Conservation (phyloP, 64 coral and sea anemone species). For the Montipora capricornis region DNA sequence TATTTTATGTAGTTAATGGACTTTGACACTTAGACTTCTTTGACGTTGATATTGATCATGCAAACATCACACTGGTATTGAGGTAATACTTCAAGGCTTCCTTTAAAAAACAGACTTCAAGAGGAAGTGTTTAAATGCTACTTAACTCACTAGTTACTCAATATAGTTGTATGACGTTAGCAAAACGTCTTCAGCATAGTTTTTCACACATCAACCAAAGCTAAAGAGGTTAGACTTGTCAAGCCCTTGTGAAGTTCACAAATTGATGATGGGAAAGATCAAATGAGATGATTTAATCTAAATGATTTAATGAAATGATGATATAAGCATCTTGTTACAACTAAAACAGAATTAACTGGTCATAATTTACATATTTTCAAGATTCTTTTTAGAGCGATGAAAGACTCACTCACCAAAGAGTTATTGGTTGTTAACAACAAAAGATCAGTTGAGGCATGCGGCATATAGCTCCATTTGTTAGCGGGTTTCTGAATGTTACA, state of each 20-base stretch:
- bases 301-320: neutral
- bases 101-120: neutral
- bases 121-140: neutral
- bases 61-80: neutral
- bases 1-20: neutral
- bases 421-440: too few species aligned
- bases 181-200: neutral
- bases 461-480: neutral
- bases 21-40: neutral
- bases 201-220: too few species aligned
- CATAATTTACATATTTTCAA: too few species aligned
- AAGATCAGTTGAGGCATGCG: too few species aligned
- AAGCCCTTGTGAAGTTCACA: too few species aligned
- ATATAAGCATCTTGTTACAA: neutral
- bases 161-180: neutral
- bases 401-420: too few species aligned
- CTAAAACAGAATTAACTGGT: neutral
- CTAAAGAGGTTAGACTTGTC: neutral
- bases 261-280: too few species aligned
- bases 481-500: neutral
- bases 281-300: too few species aligned
- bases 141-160: neutral
- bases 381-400: too few species aligned
- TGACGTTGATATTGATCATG: neutral
- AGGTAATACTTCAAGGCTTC: neutral